phyloP scores from a whole-genome alignment of 1,140 invertebrate genomes.

The Drosophila subpulchrella region DNA sequence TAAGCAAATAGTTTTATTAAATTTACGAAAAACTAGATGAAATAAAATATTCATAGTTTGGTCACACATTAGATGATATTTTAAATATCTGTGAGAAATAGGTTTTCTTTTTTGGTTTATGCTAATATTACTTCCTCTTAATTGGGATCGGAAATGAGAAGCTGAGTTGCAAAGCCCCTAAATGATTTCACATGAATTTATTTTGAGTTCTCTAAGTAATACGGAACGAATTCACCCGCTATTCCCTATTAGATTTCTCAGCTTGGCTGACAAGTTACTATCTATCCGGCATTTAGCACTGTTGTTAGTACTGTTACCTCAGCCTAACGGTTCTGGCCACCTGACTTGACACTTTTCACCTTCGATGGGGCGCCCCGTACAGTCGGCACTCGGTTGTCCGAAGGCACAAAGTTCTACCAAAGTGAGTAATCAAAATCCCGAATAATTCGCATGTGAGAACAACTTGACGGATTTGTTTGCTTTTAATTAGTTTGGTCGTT shows the following conservation, averaged over 20 bases:
- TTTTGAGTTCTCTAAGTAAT: background rate
- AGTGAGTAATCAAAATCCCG: slow-evolving; percentile 50
- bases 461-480: slow-evolving; percentile 61
- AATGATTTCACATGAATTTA: background rate
- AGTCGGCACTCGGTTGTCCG: slow-evolving; percentile 10
- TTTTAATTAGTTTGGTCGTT: slow-evolving; percentile 72
- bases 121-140: background rate
- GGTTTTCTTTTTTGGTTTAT: background rate
- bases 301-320: slow-evolving; percentile 66
- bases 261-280: slow-evolving; percentile 10
- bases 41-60: background rate
- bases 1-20: background rate
- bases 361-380: slow-evolving; percentile 32
- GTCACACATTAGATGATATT: background rate
- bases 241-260: background rate
- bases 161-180: background rate
- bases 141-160: slow-evolving; percentile 7
- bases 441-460: slow-evolving; percentile 52
- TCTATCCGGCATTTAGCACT: slow-evolving; percentile 49
- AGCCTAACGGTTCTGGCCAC: slow-evolving; percentile 51
- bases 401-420: slow-evolving; percentile 6
- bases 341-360: slow-evolving; percentile 63
- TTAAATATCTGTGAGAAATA: background rate
- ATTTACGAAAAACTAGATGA: background rate
- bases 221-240: slow-evolving; percentile 11